These are phyloP conservation scores for Tachuris rubrigastra DNA, from an alignment of 2,113 vertebrate genomes.

Conservation along the genomic window DNA sequence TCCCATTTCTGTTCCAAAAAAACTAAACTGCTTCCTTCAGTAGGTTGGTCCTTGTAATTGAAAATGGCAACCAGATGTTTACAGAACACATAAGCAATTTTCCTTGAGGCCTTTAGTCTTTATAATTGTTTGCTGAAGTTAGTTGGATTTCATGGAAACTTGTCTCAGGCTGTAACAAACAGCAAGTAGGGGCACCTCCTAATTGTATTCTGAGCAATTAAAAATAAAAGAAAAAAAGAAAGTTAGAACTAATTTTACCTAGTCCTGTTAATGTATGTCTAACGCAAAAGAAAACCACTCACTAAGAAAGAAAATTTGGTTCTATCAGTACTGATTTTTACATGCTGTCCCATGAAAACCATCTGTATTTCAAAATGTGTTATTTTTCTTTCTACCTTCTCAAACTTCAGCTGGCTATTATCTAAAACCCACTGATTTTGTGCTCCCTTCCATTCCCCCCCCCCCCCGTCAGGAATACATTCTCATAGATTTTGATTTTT, in stretches of 20 bases:
- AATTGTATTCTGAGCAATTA: background rate
- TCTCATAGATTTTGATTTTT: background rate
- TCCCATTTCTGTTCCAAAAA: conserved; percentile 70
- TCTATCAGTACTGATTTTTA: background rate
- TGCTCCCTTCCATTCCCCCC: background rate
- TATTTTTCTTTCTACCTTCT: background rate
- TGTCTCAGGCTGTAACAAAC: conserved; percentile 41
- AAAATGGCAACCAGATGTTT: conserved; percentile 87
- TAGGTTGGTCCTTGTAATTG: conserved; percentile 67
- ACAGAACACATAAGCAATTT: conserved; percentile 64
- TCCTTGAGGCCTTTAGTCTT: conserved; percentile 50
- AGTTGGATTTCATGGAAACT: conserved; percentile 63
- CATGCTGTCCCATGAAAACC: background rate
- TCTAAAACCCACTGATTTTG: background rate
- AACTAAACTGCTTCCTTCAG: conserved; percentile 77
- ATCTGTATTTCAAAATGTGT: background rate
- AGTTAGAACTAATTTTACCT: background rate
- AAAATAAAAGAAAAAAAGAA: background rate
- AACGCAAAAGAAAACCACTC: background rate
- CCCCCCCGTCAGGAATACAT: background rate
- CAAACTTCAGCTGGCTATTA: background rate
- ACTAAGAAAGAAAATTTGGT: background rate
- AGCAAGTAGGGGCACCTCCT: background rate
- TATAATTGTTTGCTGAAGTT: conserved; percentile 69
- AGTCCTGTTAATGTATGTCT: background rate